These are phyloP conservation scores for Pseudomyrmex gracilis DNA, from an alignment of 1,140 invertebrate species.

Conservation along the genomic window DNA sequence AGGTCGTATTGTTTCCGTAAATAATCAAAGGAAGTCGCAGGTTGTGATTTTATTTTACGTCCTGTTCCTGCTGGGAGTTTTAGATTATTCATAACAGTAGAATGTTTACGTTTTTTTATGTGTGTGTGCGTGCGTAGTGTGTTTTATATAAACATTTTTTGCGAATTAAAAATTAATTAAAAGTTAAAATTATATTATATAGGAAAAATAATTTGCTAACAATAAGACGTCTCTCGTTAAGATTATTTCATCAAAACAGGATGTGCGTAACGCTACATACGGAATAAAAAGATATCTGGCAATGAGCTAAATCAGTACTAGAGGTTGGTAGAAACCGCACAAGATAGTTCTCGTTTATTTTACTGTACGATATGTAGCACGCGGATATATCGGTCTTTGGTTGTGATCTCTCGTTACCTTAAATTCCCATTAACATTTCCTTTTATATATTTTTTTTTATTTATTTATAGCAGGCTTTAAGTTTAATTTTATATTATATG, in stretches of 20 bases:
- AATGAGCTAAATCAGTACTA: slow-evolving; percentile 1
- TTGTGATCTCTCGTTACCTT: too few relatives aligned
- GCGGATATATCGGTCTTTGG: neutral
- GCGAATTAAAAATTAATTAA: neutral
- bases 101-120: too few relatives aligned
- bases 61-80: neutral
- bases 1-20: slow-evolving; percentile 34
- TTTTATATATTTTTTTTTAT: too few relatives aligned
- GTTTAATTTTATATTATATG: too few relatives aligned
- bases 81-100: too few relatives aligned
- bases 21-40: neutral
- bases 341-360: slow-evolving; percentile 17
- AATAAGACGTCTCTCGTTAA: neutral
- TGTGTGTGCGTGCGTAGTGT: too few relatives aligned
- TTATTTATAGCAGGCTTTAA: too few relatives aligned
- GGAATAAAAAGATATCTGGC: neutral
- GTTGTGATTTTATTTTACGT: slow-evolving; percentile 14
- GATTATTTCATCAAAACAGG: slow-evolving; percentile 43
- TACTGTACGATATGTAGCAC: too few relatives aligned
- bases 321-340: neutral
- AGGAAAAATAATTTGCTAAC: neutral
- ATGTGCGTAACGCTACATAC: slow-evolving; percentile 11
- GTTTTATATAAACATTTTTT: too few relatives aligned
- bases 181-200: neutral
- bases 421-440: too few relatives aligned